Evolutionary conservation across 2,888 invertebrate genomes (phyloP), one percentile per base, ranked within the genome.

Genomic region (Oscheius onirici): DNA sequence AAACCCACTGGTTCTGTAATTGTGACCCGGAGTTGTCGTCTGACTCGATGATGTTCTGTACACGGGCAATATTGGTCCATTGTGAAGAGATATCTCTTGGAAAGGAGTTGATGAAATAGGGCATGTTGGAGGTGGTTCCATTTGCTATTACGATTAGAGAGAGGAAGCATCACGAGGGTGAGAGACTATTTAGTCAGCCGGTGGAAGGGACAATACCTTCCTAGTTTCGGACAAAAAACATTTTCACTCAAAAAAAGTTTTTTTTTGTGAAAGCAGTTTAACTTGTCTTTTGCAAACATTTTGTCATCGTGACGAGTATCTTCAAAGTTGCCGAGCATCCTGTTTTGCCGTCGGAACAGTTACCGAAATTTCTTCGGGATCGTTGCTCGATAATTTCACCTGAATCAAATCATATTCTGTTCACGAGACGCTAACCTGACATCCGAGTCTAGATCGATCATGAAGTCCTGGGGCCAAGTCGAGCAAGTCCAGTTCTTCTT

Each of bases 401-500:
- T 67, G 24, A 22, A 65, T 11, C n/a, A 41, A 10, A 10, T 13
- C 15, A 41, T 15, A 60, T 40, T 34, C 8, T 3, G 20, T 6
- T 34, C 8, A 8, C 13, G 11, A 60, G 44, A 41, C 8, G 55
- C n/a, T 8, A 75, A 97, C 93, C 90, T 97, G 97, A 88, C 97
- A 97, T 15, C 97, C 97, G 44, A 97, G 91, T 72, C 97, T 91
- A 0, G 97, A 97, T 58, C 91, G 95, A 82, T 95, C 95, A 0
- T 92, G 92, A 17, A 96, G 90, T 20, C 94, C 95, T 88, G 92
- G 95, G 0, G 97, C 97, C 80, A 97, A 90, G 89, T 97, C 97
- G 67, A 97, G 89, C 96, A 99, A 96, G 87, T 97, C 97, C 3
- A 94, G 87, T 88, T 97, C 97, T 89, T 97, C 97, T 78, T 96